These are phyloP conservation scores for Australoheros facetus DNA, from an alignment of 2,797 vertebrate species.

Conservation along the genomic window DNA sequence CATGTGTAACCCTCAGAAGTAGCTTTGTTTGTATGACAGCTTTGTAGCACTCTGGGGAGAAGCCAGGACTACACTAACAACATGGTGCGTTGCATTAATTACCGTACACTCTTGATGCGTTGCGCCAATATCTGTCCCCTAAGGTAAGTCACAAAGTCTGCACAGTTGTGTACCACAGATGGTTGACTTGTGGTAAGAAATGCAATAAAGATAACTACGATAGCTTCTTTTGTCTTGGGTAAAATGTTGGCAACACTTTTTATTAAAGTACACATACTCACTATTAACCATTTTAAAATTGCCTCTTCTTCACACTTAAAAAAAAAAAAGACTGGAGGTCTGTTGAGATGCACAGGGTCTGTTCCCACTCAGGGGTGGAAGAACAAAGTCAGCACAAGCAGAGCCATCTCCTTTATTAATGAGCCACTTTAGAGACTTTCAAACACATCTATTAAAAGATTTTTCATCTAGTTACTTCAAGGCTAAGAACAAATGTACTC, in stretches of 20 bases:
- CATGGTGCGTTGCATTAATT: constrained; percentile 56
- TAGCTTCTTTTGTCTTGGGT: not conserved
- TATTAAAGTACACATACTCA: not conserved
- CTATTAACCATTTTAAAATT: not conserved
- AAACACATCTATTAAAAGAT: constrained; percentile 13
- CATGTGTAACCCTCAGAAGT: constrained; percentile 12
- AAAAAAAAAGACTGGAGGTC: not conserved
- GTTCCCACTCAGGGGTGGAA: constrained; percentile 3
- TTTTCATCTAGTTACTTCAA: not conserved
- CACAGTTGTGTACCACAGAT: constrained; percentile 53
- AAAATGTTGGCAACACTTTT: constrained; percentile 1
- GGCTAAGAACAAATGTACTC: constrained; percentile 1
- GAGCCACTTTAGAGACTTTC: constrained; percentile 6
- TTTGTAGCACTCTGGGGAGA: constrained; percentile 40
- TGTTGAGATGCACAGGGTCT: not conserved
- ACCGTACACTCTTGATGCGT: constrained; percentile 39
- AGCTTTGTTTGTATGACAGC: constrained; percentile 41
- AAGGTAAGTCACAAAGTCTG: constrained; percentile 55
- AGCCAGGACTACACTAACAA: constrained; percentile 41
- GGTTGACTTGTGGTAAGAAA: constrained; percentile 42
- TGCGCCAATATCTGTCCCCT: constrained; percentile 55
- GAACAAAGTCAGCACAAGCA: constrained; percentile 1
- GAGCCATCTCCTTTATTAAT: constrained; percentile 3
- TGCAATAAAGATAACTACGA: constrained; percentile 5
- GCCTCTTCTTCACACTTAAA: not conserved